phyloP scores from a whole-genome alignment of 2,888 invertebrate genomes.

The Bibio marci region DNA sequence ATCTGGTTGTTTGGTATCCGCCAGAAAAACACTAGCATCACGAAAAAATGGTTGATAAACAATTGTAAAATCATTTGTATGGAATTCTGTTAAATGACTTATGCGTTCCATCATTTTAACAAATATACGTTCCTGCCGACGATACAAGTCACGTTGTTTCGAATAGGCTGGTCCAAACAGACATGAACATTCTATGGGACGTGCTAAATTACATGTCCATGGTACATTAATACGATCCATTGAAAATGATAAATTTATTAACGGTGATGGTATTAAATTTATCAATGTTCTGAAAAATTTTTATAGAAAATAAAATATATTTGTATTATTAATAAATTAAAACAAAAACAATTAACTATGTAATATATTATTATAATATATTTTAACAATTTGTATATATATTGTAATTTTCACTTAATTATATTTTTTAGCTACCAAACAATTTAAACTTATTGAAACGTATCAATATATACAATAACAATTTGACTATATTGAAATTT shows the following conservation, averaged over 20 bases:
- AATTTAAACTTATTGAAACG: too few species aligned
- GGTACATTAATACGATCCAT: slow-evolving; percentile 10
- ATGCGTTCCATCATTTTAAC: slow-evolving; percentile 13
- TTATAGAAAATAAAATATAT: neutral
- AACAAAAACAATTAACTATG: neutral
- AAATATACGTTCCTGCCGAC: slow-evolving; percentile 11
- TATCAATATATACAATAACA: too few species aligned
- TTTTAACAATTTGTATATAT: too few species aligned
- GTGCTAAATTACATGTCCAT: slow-evolving; percentile 10
- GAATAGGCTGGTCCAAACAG: slow-evolving; percentile 13
- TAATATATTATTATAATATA: neutral
- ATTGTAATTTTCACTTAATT: too few species aligned
- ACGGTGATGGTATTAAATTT: slow-evolving; percentile 13
- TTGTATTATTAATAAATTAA: neutral
- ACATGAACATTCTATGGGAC: slow-evolving; percentile 12
- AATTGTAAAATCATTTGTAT: slow-evolving; percentile 10
- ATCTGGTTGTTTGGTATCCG: slow-evolving; percentile 7
- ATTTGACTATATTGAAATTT: too few species aligned
- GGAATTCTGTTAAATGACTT: slow-evolving; percentile 10
- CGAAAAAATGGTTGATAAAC: slow-evolving; percentile 11
- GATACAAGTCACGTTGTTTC: slow-evolving; percentile 8
- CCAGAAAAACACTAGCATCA: slow-evolving; percentile 9
- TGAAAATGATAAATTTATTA: slow-evolving; percentile 11
- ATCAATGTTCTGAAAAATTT: slow-evolving; percentile 11
- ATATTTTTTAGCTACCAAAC: too few species aligned